Base-by-base conservation (phyloP, 2,797 vertebrate genomes). In the Glossophaga mutica region DNA sequence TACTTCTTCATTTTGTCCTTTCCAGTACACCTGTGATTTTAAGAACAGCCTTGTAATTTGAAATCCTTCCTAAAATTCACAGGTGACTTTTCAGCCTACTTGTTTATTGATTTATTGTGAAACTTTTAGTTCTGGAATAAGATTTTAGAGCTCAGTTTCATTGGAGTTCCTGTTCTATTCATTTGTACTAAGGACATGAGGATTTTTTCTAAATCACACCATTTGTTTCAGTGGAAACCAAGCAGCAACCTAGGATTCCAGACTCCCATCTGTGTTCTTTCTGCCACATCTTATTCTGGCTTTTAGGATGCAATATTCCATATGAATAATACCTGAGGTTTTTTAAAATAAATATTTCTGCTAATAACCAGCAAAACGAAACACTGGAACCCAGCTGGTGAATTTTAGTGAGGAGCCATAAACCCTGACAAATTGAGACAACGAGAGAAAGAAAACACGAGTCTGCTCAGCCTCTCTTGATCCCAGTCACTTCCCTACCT, bases 1-100 rank as follows among this genome's bases (percentile, higher is more conserved):
- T 21, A 14, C n/a, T 87, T 90, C 15, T 11, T 84, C 59, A 29
- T 26, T 95, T 71, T 78, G 50, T 50, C 44, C 32, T 1, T 11
- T 73, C n/a, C 4, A 42, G 1, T 57, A 74, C 52, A 84, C 4
- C 21, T 48, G 1, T 39, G 57, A 59, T 62, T 87, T 92, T 71
- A 57, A 67, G 29, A 71, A 68, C 0, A 46, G 22, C 9, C 44
- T 9, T 52, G 3, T 44, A 70, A 78, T 42, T 76, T 70, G 42
- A 94, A 76, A 95, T 96, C 11, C 14, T 10, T 16, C 92, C 37
- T 97, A 48, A 93, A 96, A 89, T 34, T n/a, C 55, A 42, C 44
- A 88, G 50, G 22, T 26, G 4, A 90, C 6, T 65, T 78, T 91
- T 93, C 14, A 74, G 19, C 2, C 46, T 15, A 9, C 92, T 87